These are phyloP conservation scores for Terebella lapidaria DNA, from an alignment of 2,888 invertebrate species.

Conservation along the genomic window DNA sequence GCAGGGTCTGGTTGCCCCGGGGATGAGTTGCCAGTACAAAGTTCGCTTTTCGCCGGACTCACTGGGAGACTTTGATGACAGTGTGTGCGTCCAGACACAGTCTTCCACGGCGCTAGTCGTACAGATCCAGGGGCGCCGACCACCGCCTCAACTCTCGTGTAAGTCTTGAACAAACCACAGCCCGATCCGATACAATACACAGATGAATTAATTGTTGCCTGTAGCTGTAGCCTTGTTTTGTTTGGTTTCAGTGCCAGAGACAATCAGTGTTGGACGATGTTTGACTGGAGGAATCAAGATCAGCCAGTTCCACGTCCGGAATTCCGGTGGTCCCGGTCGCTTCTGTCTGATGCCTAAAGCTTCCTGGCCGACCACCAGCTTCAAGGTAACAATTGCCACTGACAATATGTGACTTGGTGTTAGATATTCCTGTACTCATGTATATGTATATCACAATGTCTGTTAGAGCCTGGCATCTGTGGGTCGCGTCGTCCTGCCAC, in stretches of 20 bases:
- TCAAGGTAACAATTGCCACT: no score
- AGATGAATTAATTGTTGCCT: no score
- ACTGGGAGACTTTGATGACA: slow-evolving; percentile 47
- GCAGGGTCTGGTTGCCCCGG: slow-evolving; percentile 50
- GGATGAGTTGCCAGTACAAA: slow-evolving; percentile 50
- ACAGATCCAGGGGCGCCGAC: slow-evolving; percentile 38
- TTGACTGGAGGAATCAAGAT: slow-evolving; percentile 48
- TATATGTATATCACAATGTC: background rate
- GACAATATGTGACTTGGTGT: background rate
- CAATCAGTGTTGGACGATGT: slow-evolving; percentile 46
- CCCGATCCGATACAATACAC: background rate
- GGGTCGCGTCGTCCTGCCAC: slow-evolving; percentile 36
- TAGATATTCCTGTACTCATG: background rate
- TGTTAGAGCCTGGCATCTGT: slow-evolving; percentile 19
- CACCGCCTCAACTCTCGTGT: slow-evolving; percentile 47
- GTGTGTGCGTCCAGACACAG: slow-evolving; percentile 46
- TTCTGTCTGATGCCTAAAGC: slow-evolving; percentile 46
- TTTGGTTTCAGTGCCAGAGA: slow-evolving; percentile 37
- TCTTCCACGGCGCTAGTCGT: slow-evolving; percentile 38
- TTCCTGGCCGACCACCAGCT: slow-evolving; percentile 49
- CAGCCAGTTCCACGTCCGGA: slow-evolving; percentile 41
- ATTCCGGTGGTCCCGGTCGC: slow-evolving; percentile 48
- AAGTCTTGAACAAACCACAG: background rate
- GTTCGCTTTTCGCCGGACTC: slow-evolving; percentile 52
- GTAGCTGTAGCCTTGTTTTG: no score